These are phyloP conservation scores for Zoroaster sp. DNA, from an alignment of 53 echinoderm and acorn worm genomes.

Conservation along the genomic window DNA sequence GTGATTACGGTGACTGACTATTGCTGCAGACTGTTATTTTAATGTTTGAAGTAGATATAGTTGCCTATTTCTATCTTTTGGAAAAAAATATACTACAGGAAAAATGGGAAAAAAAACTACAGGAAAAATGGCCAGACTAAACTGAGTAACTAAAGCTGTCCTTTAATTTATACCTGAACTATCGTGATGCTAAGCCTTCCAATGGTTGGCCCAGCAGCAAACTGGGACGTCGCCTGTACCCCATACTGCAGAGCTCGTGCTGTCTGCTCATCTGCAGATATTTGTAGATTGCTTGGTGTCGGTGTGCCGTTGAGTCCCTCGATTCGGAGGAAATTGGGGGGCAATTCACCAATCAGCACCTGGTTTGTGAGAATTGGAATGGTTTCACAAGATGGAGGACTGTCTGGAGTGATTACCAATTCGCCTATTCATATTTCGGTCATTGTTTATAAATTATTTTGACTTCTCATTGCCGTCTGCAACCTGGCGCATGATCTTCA, in stretches of 20 bases:
- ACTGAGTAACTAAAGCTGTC: neutral
- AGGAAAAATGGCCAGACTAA: neutral
- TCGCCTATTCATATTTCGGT: too few relatives aligned
- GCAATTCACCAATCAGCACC: constrained; percentile 81
- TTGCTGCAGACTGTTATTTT: too few relatives aligned
- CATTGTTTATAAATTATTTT: too few relatives aligned
- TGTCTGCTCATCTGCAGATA: constrained; percentile 85
- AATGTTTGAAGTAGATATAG: too few relatives aligned
- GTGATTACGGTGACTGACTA: too few relatives aligned
- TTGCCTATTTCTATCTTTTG: too few relatives aligned
- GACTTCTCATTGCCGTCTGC: too few relatives aligned
- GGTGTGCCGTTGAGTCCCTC: neutral
- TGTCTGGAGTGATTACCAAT: too few relatives aligned
- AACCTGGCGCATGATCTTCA: too few relatives aligned
- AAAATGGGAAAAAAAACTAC: neutral
- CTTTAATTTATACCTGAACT: constrained; percentile 85
- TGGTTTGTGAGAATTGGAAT: neutral
- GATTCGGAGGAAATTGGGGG: constrained; percentile 83
- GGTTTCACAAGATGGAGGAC: neutral
- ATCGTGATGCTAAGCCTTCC: constrained; percentile 93
- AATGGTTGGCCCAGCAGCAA: constrained; percentile 36
- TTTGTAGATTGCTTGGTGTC: constrained; percentile 50
- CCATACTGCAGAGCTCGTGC: constrained; percentile 95
- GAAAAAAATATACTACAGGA: neutral
- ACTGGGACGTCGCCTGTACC: neutral